These are phyloP conservation scores for Corythoichthys haematopterus DNA, from an alignment of 2,113 vertebrate genomes.

Conservation along the genomic window DNA sequence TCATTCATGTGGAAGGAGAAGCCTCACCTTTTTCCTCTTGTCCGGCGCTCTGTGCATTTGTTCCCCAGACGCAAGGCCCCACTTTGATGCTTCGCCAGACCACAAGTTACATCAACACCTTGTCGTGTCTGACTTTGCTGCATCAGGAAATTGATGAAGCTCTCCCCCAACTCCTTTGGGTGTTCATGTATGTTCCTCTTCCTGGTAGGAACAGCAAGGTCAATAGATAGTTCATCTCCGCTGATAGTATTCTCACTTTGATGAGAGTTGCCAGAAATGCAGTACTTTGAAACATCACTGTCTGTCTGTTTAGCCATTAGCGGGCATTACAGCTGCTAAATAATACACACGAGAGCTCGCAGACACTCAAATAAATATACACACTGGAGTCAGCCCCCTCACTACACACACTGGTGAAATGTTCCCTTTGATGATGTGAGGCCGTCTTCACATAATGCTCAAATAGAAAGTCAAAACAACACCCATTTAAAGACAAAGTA, in stretches of 20 bases:
- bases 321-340: conserved; percentile 34
- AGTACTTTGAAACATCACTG: conserved; percentile 9
- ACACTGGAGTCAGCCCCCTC: conserved; percentile 24
- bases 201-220: conserved; percentile 46
- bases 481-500: not conserved
- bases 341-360: conserved; percentile 34
- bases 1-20: conserved; percentile 31
- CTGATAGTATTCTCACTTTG: conserved; percentile 5
- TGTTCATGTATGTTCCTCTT: conserved; percentile 48
- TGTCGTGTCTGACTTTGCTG: conserved; percentile 52
- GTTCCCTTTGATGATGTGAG: not conserved
- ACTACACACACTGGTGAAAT: not conserved
- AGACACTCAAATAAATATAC: conserved; percentile 6
- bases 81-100: conserved; percentile 58
- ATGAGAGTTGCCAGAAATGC: conserved; percentile 16
- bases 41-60: conserved; percentile 28
- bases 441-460: not conserved
- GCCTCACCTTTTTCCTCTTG: conserved; percentile 59
- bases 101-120: conserved; percentile 36
- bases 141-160: conserved; percentile 63
- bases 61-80: conserved; percentile 28
- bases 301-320: conserved; percentile 19
- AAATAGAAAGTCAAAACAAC: not conserved
- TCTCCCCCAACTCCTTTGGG: conserved; percentile 47
- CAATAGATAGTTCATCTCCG: conserved; percentile 29